Evolutionary conservation across 2,888 invertebrate genomes (phyloP), one percentile per base, ranked within the genome.

Genomic region (Gari tellinella): DNA sequence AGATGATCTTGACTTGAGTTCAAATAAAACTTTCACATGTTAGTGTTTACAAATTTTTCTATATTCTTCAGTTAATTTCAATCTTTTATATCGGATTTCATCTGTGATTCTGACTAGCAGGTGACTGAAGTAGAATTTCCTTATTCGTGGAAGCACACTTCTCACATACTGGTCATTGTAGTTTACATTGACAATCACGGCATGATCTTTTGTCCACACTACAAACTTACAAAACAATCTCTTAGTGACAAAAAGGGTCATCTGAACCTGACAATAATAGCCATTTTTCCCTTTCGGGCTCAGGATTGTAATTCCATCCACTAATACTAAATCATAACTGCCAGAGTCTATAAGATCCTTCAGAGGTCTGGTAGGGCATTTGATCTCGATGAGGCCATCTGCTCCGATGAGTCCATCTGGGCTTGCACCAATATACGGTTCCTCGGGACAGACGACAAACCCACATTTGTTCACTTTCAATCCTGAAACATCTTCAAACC

Each of bases 371-470:
- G 51, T 62, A 21, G 62, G 68, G 17, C 69, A 69, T 31, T 69
- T 69, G 10, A 69, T 69, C 57, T 69, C 63, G 0, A 69, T 19
- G 2, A 69, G 51, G 12, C 62, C 57, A 19, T 57, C 15, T 5
- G 23, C 19, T 31, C 51, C 56, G 17, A 69, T 23, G 1, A 69
- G 3, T 4, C 62, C 69, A 52, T 69, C 62, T 10, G 69, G 68
- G 49, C 61, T 61, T n/a, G 69, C 62, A 4, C 62, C 68, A 5
- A 69, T 15, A 38, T 62, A 69, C n/a, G 23, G 56, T 23, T 69
- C 62, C 3, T 62, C 45, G 0, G 12, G 5, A 17, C 31, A 31
- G 3, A 69, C 31, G n/a, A 62, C 56, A 19, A 69, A 19, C 2
- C 68, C 68, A 17, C n/a, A 38, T 17, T 46, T 25, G 1, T 7